A percentile compares a stretch with the other conserved stretches of the same genome.
Evolutionary conservation across 2,797 vertebrate species (phyloP).

Genomic region (Octomys mimax): DNA sequence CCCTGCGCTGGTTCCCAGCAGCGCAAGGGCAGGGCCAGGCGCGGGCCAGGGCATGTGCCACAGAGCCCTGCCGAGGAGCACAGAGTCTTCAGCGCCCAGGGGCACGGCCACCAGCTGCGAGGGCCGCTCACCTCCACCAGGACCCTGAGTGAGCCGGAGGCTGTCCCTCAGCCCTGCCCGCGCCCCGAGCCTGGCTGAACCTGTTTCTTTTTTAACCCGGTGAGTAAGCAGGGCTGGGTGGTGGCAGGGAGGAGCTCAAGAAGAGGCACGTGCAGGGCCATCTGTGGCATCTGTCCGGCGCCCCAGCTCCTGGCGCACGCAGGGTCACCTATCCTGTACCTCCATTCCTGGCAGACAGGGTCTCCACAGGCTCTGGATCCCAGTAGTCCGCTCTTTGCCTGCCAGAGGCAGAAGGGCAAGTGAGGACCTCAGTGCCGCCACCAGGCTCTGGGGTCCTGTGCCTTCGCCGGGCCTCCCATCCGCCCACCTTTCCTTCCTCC

Average conservation of each 20-base stretch:
- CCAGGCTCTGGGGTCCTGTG: fast-evolving
- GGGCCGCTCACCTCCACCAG: slow-evolving; percentile 63
- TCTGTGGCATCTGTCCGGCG: not conserved
- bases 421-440: not conserved
- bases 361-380: fast-evolving
- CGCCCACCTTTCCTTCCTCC: fast-evolving
- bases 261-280: slow-evolving; percentile 42
- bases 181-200: slow-evolving; percentile 48
- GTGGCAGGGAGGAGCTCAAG: not conserved
- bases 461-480: not conserved
- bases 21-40: not conserved
- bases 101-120: fast-evolving
- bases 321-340: not conserved
- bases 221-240: not conserved
- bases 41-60: too few species aligned
- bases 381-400: fast-evolving
- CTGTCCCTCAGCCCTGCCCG: slow-evolving; percentile 40
- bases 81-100: fast-evolving
- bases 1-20: not conserved
- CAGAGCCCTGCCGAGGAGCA: not conserved
- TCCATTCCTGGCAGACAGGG: not conserved
- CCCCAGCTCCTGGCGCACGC: not conserved
- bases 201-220: slow-evolving; percentile 68
- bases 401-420: fast-evolving
- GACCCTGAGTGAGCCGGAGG: not conserved